Evolutionary conservation across 2,797 vertebrate species (phyloP), one percentile per base, ranked within the genome.

Genomic region (Perodicticus potto): DNA sequence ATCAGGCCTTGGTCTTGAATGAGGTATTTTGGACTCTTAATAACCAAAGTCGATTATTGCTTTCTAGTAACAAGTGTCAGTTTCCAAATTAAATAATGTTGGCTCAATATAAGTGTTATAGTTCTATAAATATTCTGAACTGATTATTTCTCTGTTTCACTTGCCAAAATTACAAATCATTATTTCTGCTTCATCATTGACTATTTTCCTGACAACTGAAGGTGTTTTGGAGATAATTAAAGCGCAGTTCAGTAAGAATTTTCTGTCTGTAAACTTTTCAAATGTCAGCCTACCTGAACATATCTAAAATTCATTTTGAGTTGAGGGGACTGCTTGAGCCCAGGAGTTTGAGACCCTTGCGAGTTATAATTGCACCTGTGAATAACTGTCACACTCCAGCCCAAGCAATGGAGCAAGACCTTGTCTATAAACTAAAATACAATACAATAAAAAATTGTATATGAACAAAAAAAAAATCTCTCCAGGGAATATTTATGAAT

Each of bases 91-190:
- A 91, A 93, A 96, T 53, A 70, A 70, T 94, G 43, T 89, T 95
- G 94, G 43, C 69, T 97, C 22, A 96, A 9, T 83, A 96, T 96
- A 96, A 82, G 89, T 92, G 90, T 97, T 93, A 94, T 96, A 84
- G 81, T 74, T 59, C 82, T 94, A 57, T 83, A 97, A 98, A 96
- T 65, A 96, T 40, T 90, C 67, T 80, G 82, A 96, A 53, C 74
- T 95, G 67, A 97, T 0, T 0, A 95, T 69, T 76, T 69, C n/a
- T 70, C 3, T 97, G 86, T 13, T 40, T 94, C 87, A 97, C 91
- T 53, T 94, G 65, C 32, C 76, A 97, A 96, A 61, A 93, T 63
- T 85, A 96, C 22, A 93, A 93, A 74, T 74, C 69, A 94, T 1
- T 97, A 40, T 96, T 95, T 97, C 90, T 96, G 82, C 72, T 77